These are phyloP conservation scores for Coryphaenoides rupestris DNA, from an alignment of 2,113 vertebrate genomes.

Conservation along the genomic window DNA sequence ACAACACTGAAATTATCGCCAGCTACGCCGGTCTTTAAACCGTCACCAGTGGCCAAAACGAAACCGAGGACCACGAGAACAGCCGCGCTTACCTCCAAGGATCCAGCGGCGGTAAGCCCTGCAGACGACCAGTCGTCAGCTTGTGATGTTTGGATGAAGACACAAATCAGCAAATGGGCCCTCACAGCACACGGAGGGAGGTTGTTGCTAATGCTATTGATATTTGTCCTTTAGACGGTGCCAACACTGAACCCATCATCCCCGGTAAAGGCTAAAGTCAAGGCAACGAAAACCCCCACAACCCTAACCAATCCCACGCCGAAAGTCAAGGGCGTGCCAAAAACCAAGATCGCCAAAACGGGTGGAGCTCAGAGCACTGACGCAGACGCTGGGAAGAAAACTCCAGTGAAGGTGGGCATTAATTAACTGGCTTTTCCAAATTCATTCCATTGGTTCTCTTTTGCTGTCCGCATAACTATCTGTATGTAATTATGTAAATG, in stretches of 20 bases:
- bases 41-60: background rate
- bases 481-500: background rate
- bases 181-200: too few species aligned
- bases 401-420: conserved; percentile 3
- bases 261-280: background rate
- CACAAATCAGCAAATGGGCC: too few species aligned
- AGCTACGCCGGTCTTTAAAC: background rate
- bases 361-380: background rate
- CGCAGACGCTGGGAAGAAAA: background rate
- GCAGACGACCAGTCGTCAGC: too few species aligned
- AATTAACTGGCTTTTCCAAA: background rate
- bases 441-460: background rate
- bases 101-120: too few species aligned
- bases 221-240: too few species aligned
- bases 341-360: conserved; percentile 3
- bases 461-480: background rate
- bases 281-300: background rate
- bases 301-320: background rate
- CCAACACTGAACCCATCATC: background rate
- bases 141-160: too few species aligned
- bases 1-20: background rate
- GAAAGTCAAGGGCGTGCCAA: background rate
- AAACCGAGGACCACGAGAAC: background rate
- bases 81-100: too few species aligned
- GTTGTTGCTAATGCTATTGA: too few species aligned